Percentiles rank a stretch among this genome's conserved stretches.
Conservation (phyloP, 1,140 invertebrate genomes). For the Onthophagus taurus region DNA sequence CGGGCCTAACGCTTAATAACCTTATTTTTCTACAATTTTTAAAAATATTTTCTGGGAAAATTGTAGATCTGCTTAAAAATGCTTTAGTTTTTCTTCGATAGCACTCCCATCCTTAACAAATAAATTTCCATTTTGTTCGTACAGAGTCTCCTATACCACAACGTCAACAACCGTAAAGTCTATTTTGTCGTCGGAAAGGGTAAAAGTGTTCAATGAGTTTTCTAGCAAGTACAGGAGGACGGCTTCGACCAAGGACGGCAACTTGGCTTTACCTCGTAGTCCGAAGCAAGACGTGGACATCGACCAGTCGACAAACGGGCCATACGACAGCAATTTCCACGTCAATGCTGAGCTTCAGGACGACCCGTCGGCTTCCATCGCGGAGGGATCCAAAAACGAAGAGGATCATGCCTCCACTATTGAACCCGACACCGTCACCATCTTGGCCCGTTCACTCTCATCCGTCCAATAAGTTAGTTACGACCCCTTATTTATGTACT, state of each 20-base stretch:
- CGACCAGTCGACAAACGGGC: slow-evolving; percentile 39
- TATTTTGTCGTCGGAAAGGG: slow-evolving; percentile 11
- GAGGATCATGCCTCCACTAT: slow-evolving; percentile 44
- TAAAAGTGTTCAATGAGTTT: slow-evolving; percentile 11
- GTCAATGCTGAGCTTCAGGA: slow-evolving; percentile 43
- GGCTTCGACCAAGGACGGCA: background rate
- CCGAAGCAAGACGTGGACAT: slow-evolving; percentile 19
- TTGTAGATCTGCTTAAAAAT: slow-evolving; percentile 9
- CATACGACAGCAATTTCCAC: slow-evolving; percentile 41
- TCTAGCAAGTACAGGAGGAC: slow-evolving; percentile 4
- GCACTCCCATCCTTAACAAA: too few species aligned
- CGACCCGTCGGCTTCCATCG: slow-evolving; percentile 37
- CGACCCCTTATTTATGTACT: slow-evolving; percentile 1
- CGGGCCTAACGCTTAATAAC: too few species aligned
- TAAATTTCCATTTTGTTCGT: too few species aligned
- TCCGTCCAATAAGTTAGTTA: slow-evolving; percentile 22
- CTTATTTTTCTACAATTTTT: too few species aligned
- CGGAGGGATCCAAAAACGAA: slow-evolving; percentile 26
- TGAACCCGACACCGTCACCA: slow-evolving; percentile 44
- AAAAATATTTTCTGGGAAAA: slow-evolving; percentile 19
- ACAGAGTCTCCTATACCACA: too few species aligned
- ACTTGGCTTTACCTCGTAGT: slow-evolving; percentile 1
- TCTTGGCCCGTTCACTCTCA: slow-evolving; percentile 23
- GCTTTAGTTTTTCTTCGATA: too few species aligned
- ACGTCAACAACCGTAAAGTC: slow-evolving; percentile 14